Base-by-base conservation (phyloP, 2,888 invertebrate genomes). In the Allacma fusca region DNA sequence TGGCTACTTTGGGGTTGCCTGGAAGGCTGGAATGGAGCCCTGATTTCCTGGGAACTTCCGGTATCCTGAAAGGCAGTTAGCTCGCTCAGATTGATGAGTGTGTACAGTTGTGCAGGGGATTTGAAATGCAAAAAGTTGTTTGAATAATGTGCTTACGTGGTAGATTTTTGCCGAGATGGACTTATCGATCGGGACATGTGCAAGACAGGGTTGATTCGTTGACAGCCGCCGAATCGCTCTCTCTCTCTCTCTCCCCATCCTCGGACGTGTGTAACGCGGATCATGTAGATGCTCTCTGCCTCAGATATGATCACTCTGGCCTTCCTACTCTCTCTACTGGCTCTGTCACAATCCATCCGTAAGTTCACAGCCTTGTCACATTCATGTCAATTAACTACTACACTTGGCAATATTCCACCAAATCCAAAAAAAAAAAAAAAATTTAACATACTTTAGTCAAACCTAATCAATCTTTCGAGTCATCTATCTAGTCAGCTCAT, bases 161-260 rank as follows among this genome's bases (percentile, higher is more conserved):
- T n/a, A 28, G 65, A 44, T 1, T 76, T 40, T 67, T 40, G 59
- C 16, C 59, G 57, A 76, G 69, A 76, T 70, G 70, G 71, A 76
- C 59, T 59, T 44, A 76, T 76, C 76, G 76, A 76, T 76, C 76
- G 44, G 76, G 70, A 70, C 70, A 76, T 76, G 76, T 76, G 76
- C 70, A 76, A 64, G 62, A 62, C 69, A 59, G 21, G 62, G 70
- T 76, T 76, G 76, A 76, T 76, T 76, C 70, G 70, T 76, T 71
- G 71, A 76, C 76, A 71, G 76, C 23, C 43, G 68, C 75, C 29
- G 19, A 50, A 40, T 40, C 40, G 40, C 40, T 40, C 40, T 40
- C 50, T 50, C 50, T 34, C 34, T 9, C 5, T 9, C 4, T 4
- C 34, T 34, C 9, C 34, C 34, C 34, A 34, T 13, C 7, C 7